phyloP scores from a whole-genome alignment of 2,888 invertebrate genomes.

The Sesia apiformis region DNA sequence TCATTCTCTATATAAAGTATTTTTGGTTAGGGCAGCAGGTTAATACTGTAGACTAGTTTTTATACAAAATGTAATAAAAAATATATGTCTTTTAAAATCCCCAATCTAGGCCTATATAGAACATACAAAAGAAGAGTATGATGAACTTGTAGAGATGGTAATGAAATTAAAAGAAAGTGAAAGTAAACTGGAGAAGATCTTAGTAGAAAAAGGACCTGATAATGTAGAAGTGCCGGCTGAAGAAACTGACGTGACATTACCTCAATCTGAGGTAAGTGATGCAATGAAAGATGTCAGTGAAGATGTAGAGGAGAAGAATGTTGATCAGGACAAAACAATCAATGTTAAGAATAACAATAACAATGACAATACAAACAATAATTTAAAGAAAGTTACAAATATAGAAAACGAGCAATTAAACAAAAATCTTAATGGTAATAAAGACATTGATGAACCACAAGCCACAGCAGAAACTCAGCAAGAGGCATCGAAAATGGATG shows the following conservation, averaged over 20 bases:
- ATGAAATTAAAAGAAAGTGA: slow-evolving; percentile 82
- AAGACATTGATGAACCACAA: slow-evolving; percentile 26
- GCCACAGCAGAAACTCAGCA: slow-evolving; percentile 7
- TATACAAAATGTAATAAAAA: no score
- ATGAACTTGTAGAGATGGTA: slow-evolving; percentile 78
- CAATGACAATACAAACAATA: slow-evolving; percentile 32
- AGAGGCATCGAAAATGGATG: slow-evolving; percentile 5
- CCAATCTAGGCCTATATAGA: slow-evolving; percentile 66
- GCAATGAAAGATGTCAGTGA: slow-evolving; percentile 12
- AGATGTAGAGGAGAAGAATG: slow-evolving; percentile 14
- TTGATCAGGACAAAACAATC: slow-evolving; percentile 13
- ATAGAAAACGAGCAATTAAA: slow-evolving; percentile 65
- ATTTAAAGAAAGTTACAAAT: slow-evolving; percentile 60
- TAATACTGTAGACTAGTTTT: no score
- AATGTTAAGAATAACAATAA: slow-evolving; percentile 24
- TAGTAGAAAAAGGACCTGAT: slow-evolving; percentile 49
- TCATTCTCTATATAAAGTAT: no score
- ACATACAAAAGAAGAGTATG: slow-evolving; percentile 70
- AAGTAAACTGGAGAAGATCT: slow-evolving; percentile 75
- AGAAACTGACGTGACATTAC: slow-evolving; percentile 19
- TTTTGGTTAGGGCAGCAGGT: no score
- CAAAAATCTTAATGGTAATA: slow-evolving; percentile 41
- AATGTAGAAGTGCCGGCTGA: slow-evolving; percentile 49
- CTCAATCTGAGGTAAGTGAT: slow-evolving; percentile 16
- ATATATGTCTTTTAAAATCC: background rate